Conservation (phyloP, 2,113 vertebrate species). For the Mungos mungo region DNA sequence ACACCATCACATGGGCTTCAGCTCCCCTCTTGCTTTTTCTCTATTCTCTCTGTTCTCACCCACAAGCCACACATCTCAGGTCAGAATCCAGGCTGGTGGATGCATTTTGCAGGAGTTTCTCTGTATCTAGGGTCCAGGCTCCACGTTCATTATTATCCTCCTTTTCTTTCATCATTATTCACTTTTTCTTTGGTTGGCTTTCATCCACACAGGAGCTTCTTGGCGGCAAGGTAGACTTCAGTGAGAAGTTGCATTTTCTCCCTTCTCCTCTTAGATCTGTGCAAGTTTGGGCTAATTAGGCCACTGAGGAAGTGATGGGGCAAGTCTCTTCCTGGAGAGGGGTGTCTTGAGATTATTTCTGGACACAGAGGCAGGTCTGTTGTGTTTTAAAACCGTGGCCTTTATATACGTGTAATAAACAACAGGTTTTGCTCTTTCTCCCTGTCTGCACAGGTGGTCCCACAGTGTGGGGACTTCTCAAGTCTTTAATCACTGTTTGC, state of each 20-base stretch:
- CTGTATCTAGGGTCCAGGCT: not conserved
- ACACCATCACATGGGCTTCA: not conserved
- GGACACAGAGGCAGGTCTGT: not conserved
- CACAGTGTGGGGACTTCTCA: not conserved
- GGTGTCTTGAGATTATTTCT: not conserved
- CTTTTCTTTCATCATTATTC: not conserved
- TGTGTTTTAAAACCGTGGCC: constrained; percentile 36
- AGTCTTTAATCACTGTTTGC: not conserved
- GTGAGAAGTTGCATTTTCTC: not conserved
- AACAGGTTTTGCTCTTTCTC: constrained; percentile 46
- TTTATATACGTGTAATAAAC: not conserved
- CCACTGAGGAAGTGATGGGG: not conserved
- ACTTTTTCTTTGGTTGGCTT: constrained; percentile 22
- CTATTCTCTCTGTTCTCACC: not conserved
- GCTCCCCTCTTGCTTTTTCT: not conserved
- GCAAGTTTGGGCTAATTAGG: not conserved
- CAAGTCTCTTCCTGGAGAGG: not conserved
- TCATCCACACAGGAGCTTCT: not conserved
- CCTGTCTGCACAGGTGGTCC: constrained; percentile 4
- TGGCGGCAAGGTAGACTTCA: not conserved
- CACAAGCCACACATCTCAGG: not conserved
- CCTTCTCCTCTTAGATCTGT: not conserved
- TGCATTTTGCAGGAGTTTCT: constrained; percentile 24
- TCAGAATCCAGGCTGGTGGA: not conserved
- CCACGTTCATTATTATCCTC: not conserved